Conservation (phyloP, 2,888 invertebrate species). For the Saturnia pavonia region DNA sequence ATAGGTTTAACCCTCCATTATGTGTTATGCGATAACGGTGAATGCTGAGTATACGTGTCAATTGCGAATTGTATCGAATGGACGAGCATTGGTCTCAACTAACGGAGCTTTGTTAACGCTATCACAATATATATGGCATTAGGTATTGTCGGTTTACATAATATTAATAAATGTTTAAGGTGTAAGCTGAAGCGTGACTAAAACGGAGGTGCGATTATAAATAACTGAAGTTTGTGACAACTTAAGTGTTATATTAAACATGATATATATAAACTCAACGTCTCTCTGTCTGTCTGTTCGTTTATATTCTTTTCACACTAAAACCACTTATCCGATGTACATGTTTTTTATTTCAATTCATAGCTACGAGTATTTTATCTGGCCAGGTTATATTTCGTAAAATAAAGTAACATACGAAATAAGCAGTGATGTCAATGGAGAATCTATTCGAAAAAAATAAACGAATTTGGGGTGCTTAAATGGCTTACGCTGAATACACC, state of each 20-base stretch:
- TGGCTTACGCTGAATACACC: no score
- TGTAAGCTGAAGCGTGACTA: conserved; percentile 20
- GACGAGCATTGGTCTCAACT: conserved; percentile 18
- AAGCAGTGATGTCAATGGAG: no score
- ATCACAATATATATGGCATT: conserved; percentile 38
- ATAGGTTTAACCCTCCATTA: conserved; percentile 2
- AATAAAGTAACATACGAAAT: no score
- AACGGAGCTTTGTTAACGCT: conserved; percentile 42
- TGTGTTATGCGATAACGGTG: conserved; percentile 18
- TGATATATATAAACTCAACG: no score
- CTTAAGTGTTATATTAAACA: not conserved
- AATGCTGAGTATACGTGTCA: conserved; percentile 14
- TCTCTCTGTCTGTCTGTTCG: no score
- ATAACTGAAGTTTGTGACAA: not conserved
- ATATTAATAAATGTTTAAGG: conserved; percentile 21
- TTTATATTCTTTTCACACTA: no score
- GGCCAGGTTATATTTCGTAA: no score
- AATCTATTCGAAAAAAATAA: no score
- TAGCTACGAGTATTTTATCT: no score
- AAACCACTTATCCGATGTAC: no score
- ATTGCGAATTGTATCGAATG: not conserved
- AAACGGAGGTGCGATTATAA: not conserved
- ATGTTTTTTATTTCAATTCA: no score
- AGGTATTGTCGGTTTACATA: conserved; percentile 22
- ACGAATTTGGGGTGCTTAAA: no score